Evolutionary conservation across 2,113 vertebrate genomes (phyloP), one percentile per base, ranked within the genome.

Genomic region (Epinephelus lanceolatus): DNA sequence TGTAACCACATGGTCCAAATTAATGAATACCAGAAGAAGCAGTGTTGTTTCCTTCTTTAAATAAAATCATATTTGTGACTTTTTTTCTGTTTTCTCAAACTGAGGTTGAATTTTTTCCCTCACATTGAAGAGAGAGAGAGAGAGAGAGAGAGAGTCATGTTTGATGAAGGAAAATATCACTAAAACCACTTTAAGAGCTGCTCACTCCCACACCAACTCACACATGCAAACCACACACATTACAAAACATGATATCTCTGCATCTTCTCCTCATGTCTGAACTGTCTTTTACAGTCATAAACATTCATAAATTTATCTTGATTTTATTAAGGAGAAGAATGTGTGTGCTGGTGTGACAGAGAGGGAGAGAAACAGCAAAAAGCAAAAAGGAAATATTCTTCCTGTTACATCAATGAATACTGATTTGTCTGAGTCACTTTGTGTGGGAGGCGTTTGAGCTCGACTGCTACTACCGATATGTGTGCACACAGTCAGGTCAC

Each of bases 401-500:
- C 19, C 10, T 60, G 12, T 1, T 62, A 42, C 62, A 67, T 68
- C 27, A 40, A 27, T 19, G 51, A 63, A 51, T 57, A n/a, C 30
- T 33, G 3, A 67, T 82, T 76, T 71, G 71, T 75, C 19, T 90
- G 87, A 88, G 52, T 88, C 81, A 79, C 55, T 85, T 57, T 80
- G 66, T 78, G 85, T 87, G 83, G 85, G 89, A 68, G 53, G 53
- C 0, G 1, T 1, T 18, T 10, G 19, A 55, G 52, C 18, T 15
- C 19, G 76, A 67, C 86, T 88, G 71, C 83, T 79, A 65, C 67
- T 74, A 79, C 65, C 1, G 2, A 40, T 72, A 51, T 10, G 33
- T 30, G 62, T 2, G 14, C 71, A 67, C 47, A 57, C 13, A 1
- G 52, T n/a, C 42, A 12, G 15, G 21, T 40, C 17, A 53, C 60